Evolutionary conservation across 2,888 invertebrate genomes (phyloP), one percentile per base, ranked within the genome.

Genomic region (Leucophora obtusa): DNA sequence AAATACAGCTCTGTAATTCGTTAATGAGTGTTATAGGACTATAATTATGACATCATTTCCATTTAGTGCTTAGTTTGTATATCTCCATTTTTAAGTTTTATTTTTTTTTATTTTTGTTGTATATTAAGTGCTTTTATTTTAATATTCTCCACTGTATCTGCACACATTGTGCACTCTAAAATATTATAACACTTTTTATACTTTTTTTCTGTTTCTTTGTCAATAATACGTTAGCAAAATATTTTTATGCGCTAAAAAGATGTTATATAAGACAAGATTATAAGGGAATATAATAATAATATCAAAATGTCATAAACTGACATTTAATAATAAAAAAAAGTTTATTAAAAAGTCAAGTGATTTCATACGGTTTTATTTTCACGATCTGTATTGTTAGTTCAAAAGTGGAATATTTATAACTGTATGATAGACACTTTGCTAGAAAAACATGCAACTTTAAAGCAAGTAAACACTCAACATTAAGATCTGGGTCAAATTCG

Each of bases 251-350:
- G 6, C n/a, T n/a, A 47, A 14, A 14, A n/a, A 47, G 43, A n/a
- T 47, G 43, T 47, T 47, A 14, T 47, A n/a, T 47, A 47, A 6
- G 43, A 6, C 43, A 47, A 47, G 43, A 47, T 47, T 47, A 47
- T 47, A 47, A 5, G 43, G 43, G 14, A 47, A 47, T 47, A 14
- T 47, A 47, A 47, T n/a, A 47, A 47, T n/a, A 14, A 5, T 47
- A 47, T n/a, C 43, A 47, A 47, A 47, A 47, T 14, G 43, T 47
- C 43, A 47, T 47, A 47, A 38, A n/a, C n/a, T 47, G 43, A 47
- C 43, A 47, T 11, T n/a, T 47, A 10, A n/a, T 47, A 14, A n/a
- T n/a, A 38, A 11, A n/a, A 14, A n/a, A 47, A 47, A 47, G n/a
- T 43, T n/a, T n/a, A 47, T 47, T n/a, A 47, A n/a, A n/a, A 3